Percentiles rank a stretch among this genome's conserved stretches.
phyloP scores from a whole-genome alignment of 2,113 vertebrate species.

The Antechinus stuartii region DNA sequence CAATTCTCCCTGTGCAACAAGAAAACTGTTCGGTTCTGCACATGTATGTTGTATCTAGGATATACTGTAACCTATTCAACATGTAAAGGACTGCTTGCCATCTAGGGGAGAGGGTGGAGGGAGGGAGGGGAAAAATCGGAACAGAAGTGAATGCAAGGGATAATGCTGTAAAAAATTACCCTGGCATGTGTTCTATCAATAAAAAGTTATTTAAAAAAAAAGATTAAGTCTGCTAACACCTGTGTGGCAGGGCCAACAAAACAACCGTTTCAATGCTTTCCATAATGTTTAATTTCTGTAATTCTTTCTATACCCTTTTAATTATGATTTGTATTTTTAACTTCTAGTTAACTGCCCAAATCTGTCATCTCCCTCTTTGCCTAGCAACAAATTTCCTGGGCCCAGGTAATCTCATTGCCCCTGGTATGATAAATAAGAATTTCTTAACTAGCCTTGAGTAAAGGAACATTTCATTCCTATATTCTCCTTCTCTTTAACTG shows the following conservation, averaged over 20 bases:
- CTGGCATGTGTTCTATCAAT: too few relatives aligned
- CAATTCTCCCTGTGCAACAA: too few relatives aligned
- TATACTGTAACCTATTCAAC: too few relatives aligned
- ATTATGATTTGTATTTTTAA: background rate
- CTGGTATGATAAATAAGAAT: background rate
- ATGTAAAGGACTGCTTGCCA: too few relatives aligned
- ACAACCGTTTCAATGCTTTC: background rate
- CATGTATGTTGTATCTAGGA: too few relatives aligned
- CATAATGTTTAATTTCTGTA: background rate
- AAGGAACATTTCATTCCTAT: background rate
- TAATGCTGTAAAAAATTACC: too few relatives aligned
- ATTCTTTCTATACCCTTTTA: background rate
- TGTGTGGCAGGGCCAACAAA: background rate
- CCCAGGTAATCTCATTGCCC: background rate
- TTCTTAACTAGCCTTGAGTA: background rate
- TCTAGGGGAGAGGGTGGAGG: too few relatives aligned
- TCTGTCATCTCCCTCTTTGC: background rate
- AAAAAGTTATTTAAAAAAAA: too few relatives aligned
- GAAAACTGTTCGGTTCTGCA: too few relatives aligned
- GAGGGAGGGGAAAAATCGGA: too few relatives aligned
- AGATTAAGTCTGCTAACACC: background rate
- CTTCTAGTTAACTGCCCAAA: background rate
- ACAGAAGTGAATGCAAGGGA: too few relatives aligned
- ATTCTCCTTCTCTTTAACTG: background rate
- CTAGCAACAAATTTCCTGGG: background rate